Conservation (phyloP, 2,797 vertebrate species). For the Cottoperca gobio region DNA sequence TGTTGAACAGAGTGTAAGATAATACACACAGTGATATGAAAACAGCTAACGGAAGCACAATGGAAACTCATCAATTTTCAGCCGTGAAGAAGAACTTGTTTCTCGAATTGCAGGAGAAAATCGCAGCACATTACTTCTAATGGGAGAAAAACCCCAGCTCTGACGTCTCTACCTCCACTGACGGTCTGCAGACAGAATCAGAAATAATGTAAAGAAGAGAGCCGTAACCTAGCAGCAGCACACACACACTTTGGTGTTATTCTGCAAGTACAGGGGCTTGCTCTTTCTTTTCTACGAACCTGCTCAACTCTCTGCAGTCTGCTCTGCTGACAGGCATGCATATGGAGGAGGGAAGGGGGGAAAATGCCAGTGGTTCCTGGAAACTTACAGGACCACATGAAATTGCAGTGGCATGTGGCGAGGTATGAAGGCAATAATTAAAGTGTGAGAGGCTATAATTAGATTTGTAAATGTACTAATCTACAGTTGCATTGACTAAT, state of each 20-base stretch:
- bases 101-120: slow-evolving; percentile 11
- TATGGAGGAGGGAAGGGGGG: slow-evolving; percentile 43
- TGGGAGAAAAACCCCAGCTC: slow-evolving; percentile 1
- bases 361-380: slow-evolving; percentile 62
- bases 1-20: slow-evolving; percentile 5
- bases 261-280: slow-evolving; percentile 28
- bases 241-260: slow-evolving; percentile 61
- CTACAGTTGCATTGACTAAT: slow-evolving; percentile 39
- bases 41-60: slow-evolving; percentile 11
- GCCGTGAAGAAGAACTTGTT: background rate
- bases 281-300: slow-evolving; percentile 32
- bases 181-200: slow-evolving; percentile 48
- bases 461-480: slow-evolving; percentile 62
- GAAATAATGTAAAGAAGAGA: slow-evolving; percentile 47
- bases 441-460: slow-evolving; percentile 65
- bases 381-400: slow-evolving; percentile 62
- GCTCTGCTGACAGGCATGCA: slow-evolving; percentile 57
- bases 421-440: slow-evolving; percentile 68
- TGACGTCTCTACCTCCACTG: slow-evolving; percentile 16
- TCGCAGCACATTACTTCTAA: slow-evolving; percentile 14
- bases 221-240: slow-evolving; percentile 70
- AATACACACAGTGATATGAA: slow-evolving; percentile 20
- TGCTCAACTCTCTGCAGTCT: slow-evolving; percentile 35
- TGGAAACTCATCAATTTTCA: background rate
- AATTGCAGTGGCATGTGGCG: slow-evolving; percentile 58